A percentile compares a stretch with the other conserved stretches of the same genome.
phyloP scores from a whole-genome alignment of 2,888 invertebrate genomes.

The Polydrusus pterygomalis region DNA sequence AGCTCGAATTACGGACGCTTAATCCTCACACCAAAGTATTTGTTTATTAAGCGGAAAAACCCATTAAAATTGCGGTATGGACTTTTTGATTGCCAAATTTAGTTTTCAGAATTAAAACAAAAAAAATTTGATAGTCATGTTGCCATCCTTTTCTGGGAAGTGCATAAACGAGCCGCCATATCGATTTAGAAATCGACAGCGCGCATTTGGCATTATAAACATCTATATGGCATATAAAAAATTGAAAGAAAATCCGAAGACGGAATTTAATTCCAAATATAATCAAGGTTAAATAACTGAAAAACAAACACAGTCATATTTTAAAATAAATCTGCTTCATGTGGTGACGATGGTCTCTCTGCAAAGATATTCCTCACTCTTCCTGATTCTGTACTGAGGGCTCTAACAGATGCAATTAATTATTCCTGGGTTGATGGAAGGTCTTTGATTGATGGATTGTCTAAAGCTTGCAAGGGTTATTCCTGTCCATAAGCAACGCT shows the following conservation, averaged over 20 bases:
- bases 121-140: background rate
- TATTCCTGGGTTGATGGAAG: too few relatives aligned
- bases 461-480: too few relatives aligned
- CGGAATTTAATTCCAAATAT: background rate
- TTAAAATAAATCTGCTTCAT: too few relatives aligned
- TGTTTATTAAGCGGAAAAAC: slow-evolving; percentile 20
- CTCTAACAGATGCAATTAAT: too few relatives aligned
- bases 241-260: too few relatives aligned
- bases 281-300: background rate
- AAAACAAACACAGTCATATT: background rate
- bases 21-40: slow-evolving; percentile 16
- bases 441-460: too few relatives aligned
- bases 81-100: slow-evolving; percentile 13
- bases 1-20: slow-evolving; percentile 6
- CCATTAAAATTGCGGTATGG: slow-evolving; percentile 20
- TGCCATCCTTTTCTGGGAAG: background rate
- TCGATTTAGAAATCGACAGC: background rate
- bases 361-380: too few relatives aligned
- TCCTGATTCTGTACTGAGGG: too few relatives aligned
- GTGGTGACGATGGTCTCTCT: too few relatives aligned
- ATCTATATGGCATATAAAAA: background rate
- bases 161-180: background rate
- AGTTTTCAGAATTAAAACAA: slow-evolving; percentile 5
- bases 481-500: too few relatives aligned
- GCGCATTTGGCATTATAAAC: background rate